Percentiles rank a stretch among this genome's conserved stretches.
Conservation (phyloP, 2,888 invertebrate species). For the Lapara coniferarum region DNA sequence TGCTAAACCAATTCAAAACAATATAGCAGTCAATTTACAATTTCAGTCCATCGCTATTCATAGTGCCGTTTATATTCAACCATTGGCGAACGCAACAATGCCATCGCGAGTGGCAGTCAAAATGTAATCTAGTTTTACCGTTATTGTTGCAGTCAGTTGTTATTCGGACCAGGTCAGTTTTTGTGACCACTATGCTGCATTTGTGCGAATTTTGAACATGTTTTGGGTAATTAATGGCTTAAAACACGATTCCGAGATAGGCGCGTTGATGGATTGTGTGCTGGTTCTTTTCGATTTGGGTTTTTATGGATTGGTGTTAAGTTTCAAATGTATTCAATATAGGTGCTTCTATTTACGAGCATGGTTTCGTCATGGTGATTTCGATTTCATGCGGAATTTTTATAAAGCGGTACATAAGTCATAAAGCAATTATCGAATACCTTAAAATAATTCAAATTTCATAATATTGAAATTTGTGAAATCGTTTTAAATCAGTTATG, state of each 20-base stretch:
- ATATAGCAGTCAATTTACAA: not conserved
- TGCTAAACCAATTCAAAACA: too few relatives aligned
- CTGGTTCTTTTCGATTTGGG: too few relatives aligned
- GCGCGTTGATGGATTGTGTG: not conserved
- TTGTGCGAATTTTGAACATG: conserved; percentile 21
- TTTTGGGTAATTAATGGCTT: not conserved
- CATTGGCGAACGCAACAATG: conserved; percentile 62
- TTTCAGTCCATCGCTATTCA: not conserved
- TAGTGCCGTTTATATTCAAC: conserved; percentile 3
- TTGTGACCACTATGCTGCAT: conserved; percentile 50
- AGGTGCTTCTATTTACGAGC: too few relatives aligned
- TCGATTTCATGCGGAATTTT: too few relatives aligned
- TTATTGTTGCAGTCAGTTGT: conserved; percentile 77
- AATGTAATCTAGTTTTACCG: conserved; percentile 76
- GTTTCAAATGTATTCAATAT: too few relatives aligned
- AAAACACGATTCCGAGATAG: not conserved
- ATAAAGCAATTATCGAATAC: too few relatives aligned
- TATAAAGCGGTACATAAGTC: too few relatives aligned
- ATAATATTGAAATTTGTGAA: too few relatives aligned
- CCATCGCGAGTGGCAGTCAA: conserved; percentile 58
- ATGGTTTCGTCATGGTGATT: too few relatives aligned
- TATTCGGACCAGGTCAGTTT: conserved; percentile 80
- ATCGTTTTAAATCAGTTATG: too few relatives aligned
- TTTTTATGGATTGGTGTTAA: too few relatives aligned
- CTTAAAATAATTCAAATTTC: too few relatives aligned